Conservation (phyloP, 2,797 vertebrate genomes). For the Morus bassanus region DNA sequence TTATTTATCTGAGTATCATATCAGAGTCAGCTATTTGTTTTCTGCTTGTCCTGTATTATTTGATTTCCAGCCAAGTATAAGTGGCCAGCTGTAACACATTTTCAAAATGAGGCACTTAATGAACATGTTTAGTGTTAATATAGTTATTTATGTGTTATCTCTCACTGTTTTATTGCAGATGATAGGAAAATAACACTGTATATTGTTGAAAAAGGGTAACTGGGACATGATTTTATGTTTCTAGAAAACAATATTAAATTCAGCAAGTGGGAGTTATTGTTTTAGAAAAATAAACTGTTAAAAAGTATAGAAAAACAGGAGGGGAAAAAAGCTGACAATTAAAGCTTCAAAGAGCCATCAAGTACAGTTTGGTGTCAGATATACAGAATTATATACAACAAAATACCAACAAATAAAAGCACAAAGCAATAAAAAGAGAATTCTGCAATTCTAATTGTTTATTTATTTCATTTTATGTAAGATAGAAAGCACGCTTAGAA, state of each 20-base stretch:
- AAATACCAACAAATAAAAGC: constrained; percentile 37
- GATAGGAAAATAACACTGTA: constrained; percentile 53
- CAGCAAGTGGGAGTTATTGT: background rate
- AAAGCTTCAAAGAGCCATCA: constrained; percentile 46
- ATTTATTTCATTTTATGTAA: constrained; percentile 33
- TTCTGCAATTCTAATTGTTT: constrained; percentile 31
- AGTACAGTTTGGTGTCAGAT: constrained; percentile 39
- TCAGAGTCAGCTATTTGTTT: constrained; percentile 36
- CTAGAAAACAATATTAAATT: constrained; percentile 33
- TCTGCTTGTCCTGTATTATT: constrained; percentile 25
- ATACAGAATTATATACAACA: background rate
- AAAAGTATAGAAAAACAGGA: background rate
- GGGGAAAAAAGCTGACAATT: constrained; percentile 19
- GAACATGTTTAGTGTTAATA: constrained; percentile 53
- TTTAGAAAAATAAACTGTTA: background rate
- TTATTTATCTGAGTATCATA: background rate
- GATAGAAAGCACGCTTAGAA: background rate
- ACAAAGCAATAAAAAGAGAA: constrained; percentile 40
- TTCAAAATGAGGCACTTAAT: constrained; percentile 58
- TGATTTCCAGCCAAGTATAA: constrained; percentile 51
- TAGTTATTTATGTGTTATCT: constrained; percentile 50
- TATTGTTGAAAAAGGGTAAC: constrained; percentile 24
- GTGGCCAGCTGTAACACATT: constrained; percentile 65
- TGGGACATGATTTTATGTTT: constrained; percentile 25
- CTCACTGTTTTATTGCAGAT: constrained; percentile 54